A percentile compares a stretch with the other conserved stretches of the same genome.
Conservation (phyloP, 1,140 invertebrate species). For the Zaprionus camerounensis region DNA sequence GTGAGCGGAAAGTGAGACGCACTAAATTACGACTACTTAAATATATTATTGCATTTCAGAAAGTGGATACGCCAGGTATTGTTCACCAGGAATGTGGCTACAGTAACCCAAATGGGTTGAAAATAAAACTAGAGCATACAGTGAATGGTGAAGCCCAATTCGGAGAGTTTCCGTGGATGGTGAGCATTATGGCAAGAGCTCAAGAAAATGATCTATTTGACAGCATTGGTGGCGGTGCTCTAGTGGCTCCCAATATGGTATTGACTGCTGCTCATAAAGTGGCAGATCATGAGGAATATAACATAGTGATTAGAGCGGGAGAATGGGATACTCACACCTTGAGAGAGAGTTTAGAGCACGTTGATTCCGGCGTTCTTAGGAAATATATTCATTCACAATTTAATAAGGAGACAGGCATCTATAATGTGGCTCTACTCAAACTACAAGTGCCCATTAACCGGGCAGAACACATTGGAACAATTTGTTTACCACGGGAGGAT, state of each 20-base stretch:
- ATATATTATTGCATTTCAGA: background rate
- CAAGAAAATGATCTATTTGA: background rate
- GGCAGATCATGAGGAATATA: conserved; percentile 77
- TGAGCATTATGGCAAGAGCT: background rate
- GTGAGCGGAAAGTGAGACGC: background rate
- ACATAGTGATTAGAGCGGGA: conserved; percentile 33
- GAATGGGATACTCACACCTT: conserved; percentile 32
- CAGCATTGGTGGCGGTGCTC: conserved; percentile 85
- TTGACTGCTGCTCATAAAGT: conserved; percentile 88
- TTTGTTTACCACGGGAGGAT: conserved; percentile 24
- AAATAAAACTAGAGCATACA: background rate
- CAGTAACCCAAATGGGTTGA: background rate
- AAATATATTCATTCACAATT: conserved; percentile 6
- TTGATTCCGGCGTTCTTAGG: conserved; percentile 3
- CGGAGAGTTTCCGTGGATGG: conserved; percentile 33
- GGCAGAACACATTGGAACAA: conserved; percentile 27
- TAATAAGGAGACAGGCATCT: background rate
- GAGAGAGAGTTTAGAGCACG: background rate
- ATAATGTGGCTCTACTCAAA: conserved; percentile 42
- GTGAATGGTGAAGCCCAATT: conserved; percentile 10
- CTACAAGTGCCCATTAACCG: conserved; percentile 1
- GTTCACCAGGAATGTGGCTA: conserved; percentile 84
- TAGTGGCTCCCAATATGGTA: conserved; percentile 87
- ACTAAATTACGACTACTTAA: no score
- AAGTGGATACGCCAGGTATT: background rate